Evolutionary conservation across 2,888 invertebrate genomes (phyloP).

Genomic region (Mythimna ferrago): DNA sequence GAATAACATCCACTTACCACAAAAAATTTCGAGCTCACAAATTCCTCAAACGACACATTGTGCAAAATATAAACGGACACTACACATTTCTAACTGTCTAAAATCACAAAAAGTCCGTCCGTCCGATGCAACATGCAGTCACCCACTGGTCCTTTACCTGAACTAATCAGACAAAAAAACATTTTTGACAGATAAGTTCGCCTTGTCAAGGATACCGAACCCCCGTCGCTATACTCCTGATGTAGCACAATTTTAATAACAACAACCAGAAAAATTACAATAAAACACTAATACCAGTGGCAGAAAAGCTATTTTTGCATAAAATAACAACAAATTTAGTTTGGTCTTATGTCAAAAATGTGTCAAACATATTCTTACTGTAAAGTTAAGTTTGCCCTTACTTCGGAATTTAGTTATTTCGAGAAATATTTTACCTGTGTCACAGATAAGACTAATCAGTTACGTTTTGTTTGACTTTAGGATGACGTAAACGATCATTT

Average conservation of each 20-base stretch:
- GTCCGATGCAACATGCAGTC: slow-evolving; percentile 73
- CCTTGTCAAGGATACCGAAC: slow-evolving; percentile 82
- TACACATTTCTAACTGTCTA: slow-evolving; percentile 46
- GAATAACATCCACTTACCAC: slow-evolving; percentile 42
- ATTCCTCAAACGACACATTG: slow-evolving; percentile 25
- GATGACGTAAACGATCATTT: slow-evolving; percentile 75
- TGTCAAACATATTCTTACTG: slow-evolving; percentile 59
- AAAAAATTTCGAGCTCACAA: slow-evolving; percentile 27
- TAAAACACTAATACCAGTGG: neutral
- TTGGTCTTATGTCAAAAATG: slow-evolving; percentile 53
- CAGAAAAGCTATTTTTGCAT: slow-evolving; percentile 48
- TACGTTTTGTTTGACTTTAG: slow-evolving; percentile 83
- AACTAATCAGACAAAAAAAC: slow-evolving; percentile 81
- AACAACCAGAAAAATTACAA: slow-evolving; percentile 14
- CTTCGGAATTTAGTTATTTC: slow-evolving; percentile 78
- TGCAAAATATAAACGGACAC: slow-evolving; percentile 37
- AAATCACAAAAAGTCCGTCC: slow-evolving; percentile 64
- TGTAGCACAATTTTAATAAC: slow-evolving; percentile 57
- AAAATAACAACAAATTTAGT: slow-evolving; percentile 3
- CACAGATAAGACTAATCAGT: slow-evolving; percentile 86
- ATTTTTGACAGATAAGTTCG: slow-evolving; percentile 84
- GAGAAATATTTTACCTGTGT: slow-evolving; percentile 82
- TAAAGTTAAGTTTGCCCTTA: slow-evolving; percentile 47
- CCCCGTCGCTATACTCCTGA: slow-evolving; percentile 74
- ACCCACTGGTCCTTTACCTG: slow-evolving; percentile 81